Conservation (phyloP, 2,888 invertebrate genomes). For the Cephus pulcher region DNA sequence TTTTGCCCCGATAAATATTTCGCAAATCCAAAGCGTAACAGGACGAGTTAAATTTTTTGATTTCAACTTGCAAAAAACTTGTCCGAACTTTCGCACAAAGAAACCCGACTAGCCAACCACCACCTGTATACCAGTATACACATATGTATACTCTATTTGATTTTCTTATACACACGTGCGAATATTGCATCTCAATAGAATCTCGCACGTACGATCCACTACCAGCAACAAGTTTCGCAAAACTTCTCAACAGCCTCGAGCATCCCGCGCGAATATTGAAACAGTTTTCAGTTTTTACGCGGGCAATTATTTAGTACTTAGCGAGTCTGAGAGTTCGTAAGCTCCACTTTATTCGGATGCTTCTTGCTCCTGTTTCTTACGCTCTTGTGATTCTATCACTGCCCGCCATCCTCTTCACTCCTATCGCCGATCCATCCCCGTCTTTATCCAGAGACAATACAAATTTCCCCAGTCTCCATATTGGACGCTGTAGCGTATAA, state of each 20-base stretch:
- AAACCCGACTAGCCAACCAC: background rate
- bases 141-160: background rate
- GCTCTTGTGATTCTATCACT: background rate
- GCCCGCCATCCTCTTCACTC: background rate
- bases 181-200: background rate
- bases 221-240: background rate
- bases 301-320: conserved; percentile 15
- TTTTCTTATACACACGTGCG: background rate
- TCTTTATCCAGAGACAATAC: background rate
- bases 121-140: background rate
- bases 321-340: conserved; percentile 11
- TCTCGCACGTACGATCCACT: background rate
- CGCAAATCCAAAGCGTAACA: background rate
- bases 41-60: background rate
- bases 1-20: background rate
- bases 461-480: background rate
- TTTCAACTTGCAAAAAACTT: background rate
- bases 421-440: background rate
- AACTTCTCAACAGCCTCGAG: conserved; percentile 33
- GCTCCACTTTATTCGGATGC: conserved; percentile 5
- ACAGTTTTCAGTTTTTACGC: conserved; percentile 25
- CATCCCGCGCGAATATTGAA: conserved; percentile 30
- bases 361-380: background rate
- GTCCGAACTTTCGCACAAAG: background rate
- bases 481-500: background rate